Evolutionary conservation across 2,888 invertebrate species (phyloP), one percentile per base, ranked within the genome.

Genomic region (Hydraecia micacea): DNA sequence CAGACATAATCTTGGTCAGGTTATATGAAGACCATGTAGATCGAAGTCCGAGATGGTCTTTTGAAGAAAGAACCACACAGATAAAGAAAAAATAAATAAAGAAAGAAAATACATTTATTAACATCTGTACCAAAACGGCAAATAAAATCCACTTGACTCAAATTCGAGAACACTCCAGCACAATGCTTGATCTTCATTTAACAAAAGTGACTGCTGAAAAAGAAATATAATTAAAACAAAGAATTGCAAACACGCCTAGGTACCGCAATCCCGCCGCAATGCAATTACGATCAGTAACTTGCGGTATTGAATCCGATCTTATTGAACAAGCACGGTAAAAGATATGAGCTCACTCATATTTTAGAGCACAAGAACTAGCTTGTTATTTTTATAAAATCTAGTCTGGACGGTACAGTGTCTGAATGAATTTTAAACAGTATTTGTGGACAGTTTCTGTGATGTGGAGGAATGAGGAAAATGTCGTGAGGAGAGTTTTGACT

Each of bases 311-410:
- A 77, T 71, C 65, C 6, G 39, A 74, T 74, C 42, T 78, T 78
- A 84, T 78, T 78, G 68, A 84, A 83, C 49, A 69, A 70, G 60
- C 36, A n/a, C 25, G 67, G 72, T 49, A 69, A 72, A 77, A 84
- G 79, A 83, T 75, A 85, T 69, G 60, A 78, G 67, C 39, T 73
- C 28, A 55, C 71, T 73, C 49, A 72, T 78, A 74, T 78, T 78
- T 78, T 42, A 71, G 5, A 72, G 18, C 55, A 25, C 55, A 71
- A 36, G 36, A 70, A 70, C 39, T 21, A 42, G 55, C 58, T 69
- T 58, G 25, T 49, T 81, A 69, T 69, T 66, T 84, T 60, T 66
- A 68, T 66, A 49, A 36, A 83, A 66, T 84, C 39, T 42, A 32
- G 15, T 18, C 25, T 28, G 42, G n/a, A 15, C 18, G 6, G 18